Evolutionary conservation across 2,888 invertebrate genomes (phyloP), one percentile per base, ranked within the genome.

Genomic region (Aporophyla nigra): DNA sequence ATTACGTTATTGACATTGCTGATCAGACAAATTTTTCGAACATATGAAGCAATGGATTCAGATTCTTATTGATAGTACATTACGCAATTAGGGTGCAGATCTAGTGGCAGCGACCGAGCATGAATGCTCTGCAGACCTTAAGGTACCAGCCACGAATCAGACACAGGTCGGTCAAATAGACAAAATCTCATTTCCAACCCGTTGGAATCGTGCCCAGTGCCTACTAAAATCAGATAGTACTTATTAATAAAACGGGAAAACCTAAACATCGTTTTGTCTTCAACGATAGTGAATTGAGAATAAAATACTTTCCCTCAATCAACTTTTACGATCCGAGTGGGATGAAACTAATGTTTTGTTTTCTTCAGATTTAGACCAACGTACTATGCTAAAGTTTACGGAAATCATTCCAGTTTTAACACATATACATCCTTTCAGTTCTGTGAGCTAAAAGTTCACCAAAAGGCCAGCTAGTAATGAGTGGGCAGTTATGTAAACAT

Each of bases 401-500:
- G 70, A 78, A 76, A 76, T 46, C 40, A 69, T 71, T 67, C 40
- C 46, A 40, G 33, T 24, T 62, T 65, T 46, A 69, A 74, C 76
- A 62, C 65, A 51, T 27, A 66, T 51, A 27, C 24, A 46, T 53
- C 46, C 19, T 63, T 67, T 63, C 65, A 58, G 14, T 76, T 53
- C 46, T 12, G 6, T 40, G 21, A 69, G 54, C 56, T 63, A 14
- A 70, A 67, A 78, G 46, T 75, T 71, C 65, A 65, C 40, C 65
- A 14, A 78, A 67, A 72, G 49, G 56, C 43, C 59, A 65, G 49
- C 70, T 24, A 63, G 46, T 61, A 76, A 66, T 63, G 53, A 74
- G 70, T 66, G 51, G 74, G 74, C 24, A 71, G 76, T 88, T 88
- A 83, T 83, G 79, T 87, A 89, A 90, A 89, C 80, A 87, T 78